phyloP scores from a whole-genome alignment of 2,888 invertebrate species.

The Clostera curtula region DNA sequence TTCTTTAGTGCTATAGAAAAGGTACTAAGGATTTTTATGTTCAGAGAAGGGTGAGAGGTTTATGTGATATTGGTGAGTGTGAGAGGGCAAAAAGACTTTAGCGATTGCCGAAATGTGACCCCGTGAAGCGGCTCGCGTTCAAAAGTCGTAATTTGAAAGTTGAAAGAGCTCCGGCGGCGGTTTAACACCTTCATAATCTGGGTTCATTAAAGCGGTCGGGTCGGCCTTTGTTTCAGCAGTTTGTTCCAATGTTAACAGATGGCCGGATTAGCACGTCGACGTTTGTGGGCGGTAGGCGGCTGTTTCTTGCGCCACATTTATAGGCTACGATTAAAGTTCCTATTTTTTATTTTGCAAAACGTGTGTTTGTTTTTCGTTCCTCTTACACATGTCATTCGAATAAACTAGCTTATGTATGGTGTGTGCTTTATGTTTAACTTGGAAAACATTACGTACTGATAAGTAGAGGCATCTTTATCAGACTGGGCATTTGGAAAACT shows the following conservation, averaged over 20 bases:
- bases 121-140: conserved; percentile 50
- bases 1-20: conserved; percentile 36
- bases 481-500: too few relatives aligned
- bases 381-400: too few relatives aligned
- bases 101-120: conserved; percentile 65
- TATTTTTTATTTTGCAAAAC: too few relatives aligned
- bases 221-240: conserved; percentile 70
- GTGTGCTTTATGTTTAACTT: too few relatives aligned
- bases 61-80: conserved; percentile 36
- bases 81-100: conserved; percentile 43
- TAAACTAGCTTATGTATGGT: too few relatives aligned
- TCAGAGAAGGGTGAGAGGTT: conserved; percentile 50
- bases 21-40: conserved; percentile 48
- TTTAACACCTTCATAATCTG: conserved; percentile 75
- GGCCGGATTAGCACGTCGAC: conserved; percentile 64
- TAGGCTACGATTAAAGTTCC: too few relatives aligned
- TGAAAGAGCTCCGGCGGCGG: conserved; percentile 64
- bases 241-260: conserved; percentile 68
- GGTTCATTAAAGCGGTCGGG: conserved; percentile 67
- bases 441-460: too few relatives aligned
- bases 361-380: too few relatives aligned
- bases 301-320: conserved; percentile 27
- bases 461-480: too few relatives aligned
- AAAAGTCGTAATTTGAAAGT: conserved; percentile 70
- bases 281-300: conserved; percentile 39